Evolutionary conservation across 2,888 invertebrate species (phyloP).

Genomic region (Germaria angustata): DNA sequence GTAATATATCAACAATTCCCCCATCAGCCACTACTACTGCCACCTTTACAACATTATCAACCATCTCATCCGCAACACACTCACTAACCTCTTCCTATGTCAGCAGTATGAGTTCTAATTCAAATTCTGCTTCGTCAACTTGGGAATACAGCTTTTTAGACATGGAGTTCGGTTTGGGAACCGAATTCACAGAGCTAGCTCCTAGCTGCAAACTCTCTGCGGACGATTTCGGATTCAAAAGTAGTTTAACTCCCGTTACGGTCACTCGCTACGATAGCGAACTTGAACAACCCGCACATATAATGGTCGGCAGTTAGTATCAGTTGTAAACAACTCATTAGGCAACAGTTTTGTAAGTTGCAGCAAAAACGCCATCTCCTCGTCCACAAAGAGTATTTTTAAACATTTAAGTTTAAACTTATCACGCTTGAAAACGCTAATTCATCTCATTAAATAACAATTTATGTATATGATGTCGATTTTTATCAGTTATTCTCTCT

Average conservation of each 20-base stretch:
- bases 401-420: conserved; percentile 69
- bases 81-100: conserved; percentile 78
- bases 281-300: conserved; percentile 82
- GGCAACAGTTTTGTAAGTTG: conserved; percentile 25
- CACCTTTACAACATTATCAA: conserved; percentile 77
- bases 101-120: conserved; percentile 73
- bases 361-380: conserved; percentile 31
- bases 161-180: conserved; percentile 81
- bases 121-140: conserved; percentile 73
- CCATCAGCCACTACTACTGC: conserved; percentile 73
- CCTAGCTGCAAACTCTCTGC: conserved; percentile 82
- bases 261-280: conserved; percentile 79
- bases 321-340: conserved; percentile 73
- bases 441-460: conserved; percentile 64
- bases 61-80: conserved; percentile 77
- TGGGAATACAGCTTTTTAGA: conserved; percentile 80
- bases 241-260: conserved; percentile 77
- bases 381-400: conserved; percentile 60
- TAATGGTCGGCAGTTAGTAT: conserved; percentile 82
- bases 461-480: conserved; percentile 10
- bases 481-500: conserved; percentile 22
- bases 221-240: conserved; percentile 81
- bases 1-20: conserved; percentile 52
- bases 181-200: conserved; percentile 81
- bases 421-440: conserved; percentile 54